A percentile compares a stretch with the other conserved stretches of the same genome.
These are phyloP conservation scores for Neomorphus geoffroyi DNA, from an alignment of 2,797 vertebrate species.

Conservation along the genomic window DNA sequence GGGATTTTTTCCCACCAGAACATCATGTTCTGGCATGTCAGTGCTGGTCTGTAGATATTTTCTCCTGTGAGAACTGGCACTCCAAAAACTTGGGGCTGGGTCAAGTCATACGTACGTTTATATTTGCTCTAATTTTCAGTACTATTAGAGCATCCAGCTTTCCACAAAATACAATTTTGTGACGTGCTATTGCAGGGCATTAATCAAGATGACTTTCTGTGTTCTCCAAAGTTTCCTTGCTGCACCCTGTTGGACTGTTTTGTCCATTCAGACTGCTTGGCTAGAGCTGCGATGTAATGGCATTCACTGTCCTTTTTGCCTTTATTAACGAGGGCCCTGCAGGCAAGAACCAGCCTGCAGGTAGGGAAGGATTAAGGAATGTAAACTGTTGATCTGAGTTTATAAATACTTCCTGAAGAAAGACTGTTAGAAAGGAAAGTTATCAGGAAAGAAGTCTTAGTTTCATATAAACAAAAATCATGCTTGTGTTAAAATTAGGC, in stretches of 20 bases:
- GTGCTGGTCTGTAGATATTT: neutral
- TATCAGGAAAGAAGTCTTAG: neutral
- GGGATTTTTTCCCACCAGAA: neutral
- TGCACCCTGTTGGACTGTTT: neutral
- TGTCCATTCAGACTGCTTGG: neutral
- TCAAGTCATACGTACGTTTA: neutral
- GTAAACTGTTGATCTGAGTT: neutral
- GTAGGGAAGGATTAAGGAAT: neutral
- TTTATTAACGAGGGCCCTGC: neutral
- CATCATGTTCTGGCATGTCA: neutral
- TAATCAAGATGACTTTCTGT: neutral
- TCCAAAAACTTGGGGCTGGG: neutral
- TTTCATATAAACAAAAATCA: neutral
- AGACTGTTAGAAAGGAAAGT: neutral
- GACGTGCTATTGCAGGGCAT: neutral
- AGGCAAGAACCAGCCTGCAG: neutral
- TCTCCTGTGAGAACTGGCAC: neutral
- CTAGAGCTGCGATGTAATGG: neutral
- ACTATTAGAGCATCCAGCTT: neutral
- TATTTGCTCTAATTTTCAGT: neutral
- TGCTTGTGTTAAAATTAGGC: neutral
- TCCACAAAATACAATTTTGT: neutral
- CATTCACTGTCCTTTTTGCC: neutral
- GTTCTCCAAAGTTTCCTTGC: neutral
- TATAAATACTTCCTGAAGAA: neutral